phyloP scores from a whole-genome alignment of 2,888 invertebrate species.

The Zaprionus bogoriensis region DNA sequence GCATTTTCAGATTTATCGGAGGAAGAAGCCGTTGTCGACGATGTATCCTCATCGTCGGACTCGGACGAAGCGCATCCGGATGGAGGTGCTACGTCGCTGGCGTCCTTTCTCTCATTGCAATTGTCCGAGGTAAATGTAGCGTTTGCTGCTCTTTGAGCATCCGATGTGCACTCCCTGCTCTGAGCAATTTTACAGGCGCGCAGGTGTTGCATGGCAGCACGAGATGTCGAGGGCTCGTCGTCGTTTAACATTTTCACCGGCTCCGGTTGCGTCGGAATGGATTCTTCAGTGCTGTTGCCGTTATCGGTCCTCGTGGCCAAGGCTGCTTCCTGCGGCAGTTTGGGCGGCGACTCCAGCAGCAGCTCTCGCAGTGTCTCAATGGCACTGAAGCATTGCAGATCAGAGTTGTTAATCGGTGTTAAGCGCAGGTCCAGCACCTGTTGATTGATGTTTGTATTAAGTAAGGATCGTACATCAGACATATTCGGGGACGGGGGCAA shows the following conservation, averaged over 20 bases:
- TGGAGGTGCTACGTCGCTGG: not conserved
- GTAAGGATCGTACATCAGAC: not conserved
- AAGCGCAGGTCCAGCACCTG: conserved; percentile 84
- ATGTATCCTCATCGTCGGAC: conserved; percentile 57
- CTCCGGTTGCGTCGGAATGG: conserved; percentile 18
- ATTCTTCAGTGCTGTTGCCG: conserved; percentile 31
- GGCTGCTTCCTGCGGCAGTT: conserved; percentile 24
- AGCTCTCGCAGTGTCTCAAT: conserved; percentile 84
- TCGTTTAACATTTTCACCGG: conserved; percentile 46
- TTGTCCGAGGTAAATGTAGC: conserved; percentile 32
- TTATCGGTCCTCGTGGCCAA: conserved; percentile 32
- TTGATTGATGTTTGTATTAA: conserved; percentile 44
- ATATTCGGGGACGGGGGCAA: not conserved
- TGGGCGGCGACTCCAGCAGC: conserved; percentile 82
- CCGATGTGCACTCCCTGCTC: conserved; percentile 19
- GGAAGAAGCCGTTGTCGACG: conserved; percentile 55
- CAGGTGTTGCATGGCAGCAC: conserved; percentile 60
- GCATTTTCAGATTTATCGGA: conserved; percentile 52
- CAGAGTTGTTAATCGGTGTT: conserved; percentile 85
- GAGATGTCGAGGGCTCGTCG: conserved; percentile 62
- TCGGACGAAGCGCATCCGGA: conserved; percentile 34
- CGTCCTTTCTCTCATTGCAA: conserved; percentile 39
- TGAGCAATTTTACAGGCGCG: conserved; percentile 51
- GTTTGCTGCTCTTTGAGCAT: conserved; percentile 7
- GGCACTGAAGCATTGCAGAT: conserved; percentile 85